A percentile compares a stretch with the other conserved stretches of the same genome.
These are phyloP conservation scores for Aphelenchoides besseyi DNA, from an alignment of 1,140 invertebrate species.

Conservation along the genomic window DNA sequence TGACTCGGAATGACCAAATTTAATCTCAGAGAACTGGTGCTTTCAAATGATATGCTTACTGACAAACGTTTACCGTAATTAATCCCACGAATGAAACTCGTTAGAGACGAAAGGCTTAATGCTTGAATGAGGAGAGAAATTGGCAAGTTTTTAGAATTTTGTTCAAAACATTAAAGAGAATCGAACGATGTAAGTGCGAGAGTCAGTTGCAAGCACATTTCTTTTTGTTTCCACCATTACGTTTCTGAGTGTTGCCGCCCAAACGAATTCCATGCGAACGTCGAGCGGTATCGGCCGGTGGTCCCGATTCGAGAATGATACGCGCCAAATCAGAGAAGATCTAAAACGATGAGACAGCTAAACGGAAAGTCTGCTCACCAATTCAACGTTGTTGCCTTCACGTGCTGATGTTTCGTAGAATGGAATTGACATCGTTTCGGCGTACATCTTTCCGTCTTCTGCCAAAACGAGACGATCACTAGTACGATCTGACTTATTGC, in stretches of 20 bases:
- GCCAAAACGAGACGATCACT: slow-evolving; percentile 92
- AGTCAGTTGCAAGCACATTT: not conserved
- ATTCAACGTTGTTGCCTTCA: slow-evolving; percentile 97
- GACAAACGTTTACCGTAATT: too few relatives aligned
- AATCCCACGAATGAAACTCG: too few relatives aligned
- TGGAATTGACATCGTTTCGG: slow-evolving; percentile 90
- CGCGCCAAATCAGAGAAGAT: slow-evolving; percentile 1
- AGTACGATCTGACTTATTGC: slow-evolving; percentile 97
- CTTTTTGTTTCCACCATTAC: not conserved
- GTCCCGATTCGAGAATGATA: not conserved
- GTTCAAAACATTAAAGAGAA: too few relatives aligned
- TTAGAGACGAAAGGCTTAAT: too few relatives aligned
- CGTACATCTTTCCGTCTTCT: slow-evolving; percentile 92
- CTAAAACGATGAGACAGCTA: slow-evolving; percentile 7
- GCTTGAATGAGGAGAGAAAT: too few relatives aligned
- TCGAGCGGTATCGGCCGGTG: not conserved
- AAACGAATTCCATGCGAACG: slow-evolving; percentile 3
- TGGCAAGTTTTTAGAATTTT: too few relatives aligned
- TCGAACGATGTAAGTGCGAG: not conserved
- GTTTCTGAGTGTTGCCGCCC: not conserved
- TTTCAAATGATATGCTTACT: too few relatives aligned
- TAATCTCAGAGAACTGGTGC: too few relatives aligned
- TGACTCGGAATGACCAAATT: too few relatives aligned
- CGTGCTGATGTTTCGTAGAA: slow-evolving; percentile 98
- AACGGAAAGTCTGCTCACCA: slow-evolving; percentile 66